These are phyloP conservation scores for Hirtodrosophila histrioides DNA, from an alignment of 2,888 invertebrate genomes.

Conservation along the genomic window DNA sequence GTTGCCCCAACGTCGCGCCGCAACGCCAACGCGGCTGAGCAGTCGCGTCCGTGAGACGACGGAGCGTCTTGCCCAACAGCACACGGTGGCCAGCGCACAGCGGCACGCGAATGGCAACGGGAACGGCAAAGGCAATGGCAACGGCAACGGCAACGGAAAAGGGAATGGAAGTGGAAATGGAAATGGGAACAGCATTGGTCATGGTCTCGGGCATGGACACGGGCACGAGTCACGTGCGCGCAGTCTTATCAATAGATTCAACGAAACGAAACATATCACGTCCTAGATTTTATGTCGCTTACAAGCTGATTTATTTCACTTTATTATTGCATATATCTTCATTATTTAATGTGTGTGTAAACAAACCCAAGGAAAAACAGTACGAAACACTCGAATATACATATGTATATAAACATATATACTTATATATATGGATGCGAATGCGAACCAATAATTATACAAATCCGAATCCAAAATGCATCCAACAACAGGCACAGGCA, in stretches of 20 bases:
- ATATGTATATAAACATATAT: slow-evolving; percentile 29
- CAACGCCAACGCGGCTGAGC: slow-evolving; percentile 84
- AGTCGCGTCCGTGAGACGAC: slow-evolving; percentile 85
- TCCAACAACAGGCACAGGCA: slow-evolving; percentile 23
- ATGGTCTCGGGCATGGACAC: slow-evolving; percentile 5
- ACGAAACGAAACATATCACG: slow-evolving; percentile 76
- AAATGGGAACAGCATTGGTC: slow-evolving; percentile 24
- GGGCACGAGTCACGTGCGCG: slow-evolving; percentile 63
- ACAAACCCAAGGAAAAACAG: slow-evolving; percentile 45
- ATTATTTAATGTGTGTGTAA: slow-evolving; percentile 36
- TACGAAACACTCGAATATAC: slow-evolving; percentile 67
- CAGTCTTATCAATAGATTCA: slow-evolving; percentile 72
- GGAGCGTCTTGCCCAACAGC: slow-evolving; percentile 83
- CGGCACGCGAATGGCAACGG: slow-evolving; percentile 32
- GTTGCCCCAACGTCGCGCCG: slow-evolving; percentile 69
- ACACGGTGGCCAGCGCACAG: slow-evolving; percentile 72
- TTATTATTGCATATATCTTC: slow-evolving; percentile 41
- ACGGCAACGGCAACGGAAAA: slow-evolving; percentile 9
- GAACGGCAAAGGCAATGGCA: slow-evolving; percentile 15
- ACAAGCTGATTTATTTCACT: slow-evolving; percentile 41
- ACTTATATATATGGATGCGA: slow-evolving; percentile 26
- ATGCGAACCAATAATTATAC: slow-evolving; percentile 49
- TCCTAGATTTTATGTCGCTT: slow-evolving; percentile 61
- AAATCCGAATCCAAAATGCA: slow-evolving; percentile 55
- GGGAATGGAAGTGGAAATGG: slow-evolving; percentile 19